Evolutionary conservation across 2,113 vertebrate genomes (phyloP).

Genomic region (Brachyhypopomus gauderio): DNA sequence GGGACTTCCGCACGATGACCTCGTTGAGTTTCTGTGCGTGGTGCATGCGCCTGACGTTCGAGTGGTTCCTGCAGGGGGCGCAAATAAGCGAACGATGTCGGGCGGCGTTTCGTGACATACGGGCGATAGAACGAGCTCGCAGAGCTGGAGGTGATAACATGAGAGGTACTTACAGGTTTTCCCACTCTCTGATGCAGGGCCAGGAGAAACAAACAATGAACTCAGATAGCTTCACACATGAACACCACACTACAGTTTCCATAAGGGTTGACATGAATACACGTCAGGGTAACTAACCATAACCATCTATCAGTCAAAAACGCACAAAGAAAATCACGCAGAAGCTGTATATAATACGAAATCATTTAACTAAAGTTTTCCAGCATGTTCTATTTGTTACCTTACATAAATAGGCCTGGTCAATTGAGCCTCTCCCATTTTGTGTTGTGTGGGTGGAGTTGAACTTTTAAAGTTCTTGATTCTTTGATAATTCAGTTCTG

Average conservation of each 20-base stretch:
- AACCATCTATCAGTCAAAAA: no score
- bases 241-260: background rate
- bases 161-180: constrained; percentile 87
- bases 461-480: background rate
- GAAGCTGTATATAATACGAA: no score
- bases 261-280: background rate
- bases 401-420: background rate
- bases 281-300: no score
- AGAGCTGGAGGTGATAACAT: background rate
- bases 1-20: constrained; percentile 91
- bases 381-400: no score
- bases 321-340: no score
- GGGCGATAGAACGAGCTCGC: no score
- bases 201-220: constrained; percentile 49
- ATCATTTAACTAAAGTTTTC: no score
- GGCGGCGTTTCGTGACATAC: no score
- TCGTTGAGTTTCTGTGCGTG: constrained; percentile 93
- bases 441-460: background rate
- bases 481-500: background rate
- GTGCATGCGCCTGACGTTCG: constrained; percentile 94
- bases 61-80: constrained; percentile 82
- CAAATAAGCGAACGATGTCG: background rate
- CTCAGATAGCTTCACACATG: constrained; percentile 27
- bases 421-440: background rate
- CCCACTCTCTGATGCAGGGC: constrained; percentile 90